These are phyloP conservation scores for Nymphalis c-album DNA, from an alignment of 2,888 invertebrate genomes.

Conservation along the genomic window DNA sequence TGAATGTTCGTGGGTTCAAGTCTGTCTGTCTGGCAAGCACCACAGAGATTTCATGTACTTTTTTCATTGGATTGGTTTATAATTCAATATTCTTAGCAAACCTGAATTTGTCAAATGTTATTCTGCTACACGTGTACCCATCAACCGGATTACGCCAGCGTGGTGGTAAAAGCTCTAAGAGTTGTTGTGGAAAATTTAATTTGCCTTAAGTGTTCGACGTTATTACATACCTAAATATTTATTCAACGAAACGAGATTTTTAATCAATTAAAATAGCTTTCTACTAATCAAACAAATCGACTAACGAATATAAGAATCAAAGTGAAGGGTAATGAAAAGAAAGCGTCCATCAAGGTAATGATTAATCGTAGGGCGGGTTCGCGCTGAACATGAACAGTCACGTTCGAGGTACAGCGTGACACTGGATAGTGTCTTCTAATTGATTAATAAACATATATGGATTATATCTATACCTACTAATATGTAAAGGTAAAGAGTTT, in stretches of 20 bases:
- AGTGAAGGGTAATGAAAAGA: conserved; percentile 23
- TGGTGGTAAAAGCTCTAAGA: too few relatives aligned
- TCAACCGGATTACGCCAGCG: too few relatives aligned
- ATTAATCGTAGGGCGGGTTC: conserved; percentile 69
- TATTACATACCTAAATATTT: neutral
- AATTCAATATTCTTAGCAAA: too few relatives aligned
- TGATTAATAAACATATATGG: conserved; percentile 17
- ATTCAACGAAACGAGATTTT: conserved; percentile 3
- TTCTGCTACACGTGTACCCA: too few relatives aligned
- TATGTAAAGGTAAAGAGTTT: too few relatives aligned
- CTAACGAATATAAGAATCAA: conserved; percentile 31
- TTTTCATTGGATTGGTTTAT: too few relatives aligned
- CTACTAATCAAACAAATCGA: conserved; percentile 49
- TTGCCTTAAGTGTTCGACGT: neutral
- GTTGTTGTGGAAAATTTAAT: neutral
- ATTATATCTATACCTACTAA: neutral
- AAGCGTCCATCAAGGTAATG: conserved; percentile 54
- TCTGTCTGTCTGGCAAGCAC: too few relatives aligned
- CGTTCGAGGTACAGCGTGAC: conserved; percentile 66
- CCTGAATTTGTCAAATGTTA: too few relatives aligned
- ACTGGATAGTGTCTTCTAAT: conserved; percentile 39
- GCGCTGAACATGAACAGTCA: conserved; percentile 56
- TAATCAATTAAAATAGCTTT: conserved; percentile 45
- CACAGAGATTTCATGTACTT: too few relatives aligned
- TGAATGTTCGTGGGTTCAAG: too few relatives aligned